These are phyloP conservation scores for Echinops telfairi DNA, from an alignment of 2,113 vertebrate genomes.

Conservation along the genomic window DNA sequence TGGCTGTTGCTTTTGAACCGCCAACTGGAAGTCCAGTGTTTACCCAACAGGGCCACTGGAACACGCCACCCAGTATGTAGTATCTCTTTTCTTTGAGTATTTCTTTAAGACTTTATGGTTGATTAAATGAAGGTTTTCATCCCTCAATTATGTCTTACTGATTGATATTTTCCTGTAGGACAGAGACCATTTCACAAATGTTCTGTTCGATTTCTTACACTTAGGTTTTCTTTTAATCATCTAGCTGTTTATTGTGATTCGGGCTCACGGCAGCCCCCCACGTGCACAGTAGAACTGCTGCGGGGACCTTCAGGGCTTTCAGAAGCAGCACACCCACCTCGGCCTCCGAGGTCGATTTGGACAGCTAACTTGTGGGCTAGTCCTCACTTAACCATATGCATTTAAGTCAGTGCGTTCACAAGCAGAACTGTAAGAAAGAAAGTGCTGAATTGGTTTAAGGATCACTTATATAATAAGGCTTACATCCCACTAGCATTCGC, in stretches of 20 bases:
- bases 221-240: background rate
- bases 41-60: background rate
- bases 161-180: background rate
- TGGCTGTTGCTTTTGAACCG: no score
- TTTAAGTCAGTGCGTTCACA: background rate
- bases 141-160: background rate
- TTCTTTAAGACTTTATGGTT: background rate
- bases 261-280: background rate
- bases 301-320: background rate
- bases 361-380: background rate
- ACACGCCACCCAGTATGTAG: slow-evolving; percentile 3
- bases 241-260: background rate
- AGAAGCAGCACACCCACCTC: background rate
- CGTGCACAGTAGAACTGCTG: background rate
- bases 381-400: background rate
- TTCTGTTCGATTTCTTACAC: background rate
- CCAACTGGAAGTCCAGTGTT: no score
- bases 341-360: background rate
- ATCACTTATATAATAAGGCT: slow-evolving; percentile 24
- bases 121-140: slow-evolving; percentile 17
- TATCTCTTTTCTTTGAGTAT: background rate
- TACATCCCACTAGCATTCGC: background rate
- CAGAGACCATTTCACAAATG: slow-evolving; percentile 8
- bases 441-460: slow-evolving; percentile 17
- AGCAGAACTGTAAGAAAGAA: background rate